These are phyloP conservation scores for Drosophila carrolli DNA, from an alignment of 1,140 invertebrate species.

Conservation along the genomic window DNA sequence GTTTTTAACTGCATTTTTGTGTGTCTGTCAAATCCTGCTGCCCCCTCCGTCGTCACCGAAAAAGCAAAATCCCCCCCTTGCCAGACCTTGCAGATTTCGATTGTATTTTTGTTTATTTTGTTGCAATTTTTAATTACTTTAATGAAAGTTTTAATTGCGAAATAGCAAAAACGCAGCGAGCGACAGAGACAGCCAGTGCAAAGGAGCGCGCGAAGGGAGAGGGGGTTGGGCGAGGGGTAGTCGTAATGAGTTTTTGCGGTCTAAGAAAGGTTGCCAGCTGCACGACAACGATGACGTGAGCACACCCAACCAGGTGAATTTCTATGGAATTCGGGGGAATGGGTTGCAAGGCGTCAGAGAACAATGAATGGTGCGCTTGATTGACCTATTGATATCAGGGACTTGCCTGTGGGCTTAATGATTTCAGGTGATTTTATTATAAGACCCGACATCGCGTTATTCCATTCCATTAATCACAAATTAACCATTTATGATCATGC, in stretches of 20 bases:
- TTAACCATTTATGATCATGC: not conserved
- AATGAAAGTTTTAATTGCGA: slow-evolving; percentile 83
- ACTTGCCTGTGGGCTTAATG: too few relatives aligned
- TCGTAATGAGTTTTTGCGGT: slow-evolving; percentile 79
- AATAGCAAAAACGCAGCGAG: slow-evolving; percentile 72
- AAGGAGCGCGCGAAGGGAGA: slow-evolving; percentile 9
- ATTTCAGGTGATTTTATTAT: too few relatives aligned
- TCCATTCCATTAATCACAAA: not conserved
- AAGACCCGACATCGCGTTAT: not conserved
- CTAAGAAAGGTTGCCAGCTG: slow-evolving; percentile 78
- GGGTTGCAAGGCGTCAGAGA: not conserved
- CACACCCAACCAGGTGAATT: slow-evolving; percentile 30
- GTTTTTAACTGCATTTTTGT: slow-evolving; percentile 80
- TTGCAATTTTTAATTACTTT: slow-evolving; percentile 84
- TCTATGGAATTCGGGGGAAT: not conserved
- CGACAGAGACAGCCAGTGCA: slow-evolving; percentile 42
- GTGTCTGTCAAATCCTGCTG: slow-evolving; percentile 67
- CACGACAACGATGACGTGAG: slow-evolving; percentile 61
- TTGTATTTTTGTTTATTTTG: slow-evolving; percentile 83
- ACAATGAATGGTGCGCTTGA: slow-evolving; percentile 8
- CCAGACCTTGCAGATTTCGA: slow-evolving; percentile 68
- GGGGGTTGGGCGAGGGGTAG: slow-evolving; percentile 8
- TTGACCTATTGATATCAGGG: slow-evolving; percentile 11
- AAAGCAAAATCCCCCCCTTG: not conserved
- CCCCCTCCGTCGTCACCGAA: not conserved